These are phyloP conservation scores for Electrophaes corylata DNA, from an alignment of 2,888 invertebrate genomes.

Conservation along the genomic window DNA sequence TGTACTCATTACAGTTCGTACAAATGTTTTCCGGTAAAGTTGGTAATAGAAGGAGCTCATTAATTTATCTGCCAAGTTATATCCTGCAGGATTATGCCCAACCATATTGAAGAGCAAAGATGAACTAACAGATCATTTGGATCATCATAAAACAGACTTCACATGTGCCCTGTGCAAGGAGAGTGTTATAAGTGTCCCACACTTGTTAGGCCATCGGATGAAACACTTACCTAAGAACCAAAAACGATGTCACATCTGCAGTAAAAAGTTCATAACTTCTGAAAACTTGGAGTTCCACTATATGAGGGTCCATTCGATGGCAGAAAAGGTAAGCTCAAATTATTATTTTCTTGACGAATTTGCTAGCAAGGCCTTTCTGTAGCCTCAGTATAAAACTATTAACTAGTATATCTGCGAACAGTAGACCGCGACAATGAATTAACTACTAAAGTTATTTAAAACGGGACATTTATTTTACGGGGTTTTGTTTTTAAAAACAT, in stretches of 20 bases:
- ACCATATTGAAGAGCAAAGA: not conserved
- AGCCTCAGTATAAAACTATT: too few relatives aligned
- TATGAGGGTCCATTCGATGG: conserved; percentile 4
- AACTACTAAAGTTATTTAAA: too few relatives aligned
- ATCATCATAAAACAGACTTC: not conserved
- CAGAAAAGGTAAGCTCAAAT: not conserved
- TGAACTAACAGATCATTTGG: not conserved
- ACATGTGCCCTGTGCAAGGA: not conserved
- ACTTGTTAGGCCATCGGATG: conserved; percentile 1
- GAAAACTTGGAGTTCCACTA: conserved; percentile 7
- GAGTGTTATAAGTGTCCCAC: not conserved
- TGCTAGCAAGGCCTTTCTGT: too few relatives aligned
- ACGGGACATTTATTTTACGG: too few relatives aligned
- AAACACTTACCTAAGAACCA: not conserved
- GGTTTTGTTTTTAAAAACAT: too few relatives aligned
- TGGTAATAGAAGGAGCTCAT: too few relatives aligned
- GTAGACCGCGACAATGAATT: too few relatives aligned
- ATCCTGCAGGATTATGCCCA: conserved; percentile 3
- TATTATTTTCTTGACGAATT: not conserved
- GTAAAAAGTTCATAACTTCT: not conserved
- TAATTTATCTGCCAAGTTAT: not conserved
- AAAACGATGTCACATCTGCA: not conserved
- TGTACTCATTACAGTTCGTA: too few relatives aligned
- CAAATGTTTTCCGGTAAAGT: too few relatives aligned
- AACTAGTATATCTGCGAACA: too few relatives aligned